These are phyloP conservation scores for Nomada flava DNA, from an alignment of 2,888 invertebrate genomes.

Conservation along the genomic window DNA sequence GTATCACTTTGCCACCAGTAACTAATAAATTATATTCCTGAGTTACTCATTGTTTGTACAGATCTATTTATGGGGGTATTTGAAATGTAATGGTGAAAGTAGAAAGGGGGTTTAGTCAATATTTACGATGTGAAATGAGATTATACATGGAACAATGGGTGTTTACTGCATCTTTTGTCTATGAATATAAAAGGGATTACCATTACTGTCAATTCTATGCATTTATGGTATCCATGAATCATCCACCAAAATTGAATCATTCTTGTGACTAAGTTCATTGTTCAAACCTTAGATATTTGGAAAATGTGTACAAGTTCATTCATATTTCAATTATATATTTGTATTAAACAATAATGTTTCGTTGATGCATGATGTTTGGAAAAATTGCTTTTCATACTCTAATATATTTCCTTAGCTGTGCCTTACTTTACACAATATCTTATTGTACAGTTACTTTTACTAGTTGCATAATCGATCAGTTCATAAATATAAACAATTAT, in stretches of 20 bases:
- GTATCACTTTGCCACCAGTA: too few species aligned
- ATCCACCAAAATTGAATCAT: conserved; percentile 20
- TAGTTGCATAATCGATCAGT: too few species aligned
- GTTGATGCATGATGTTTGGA: too few species aligned
- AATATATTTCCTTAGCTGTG: too few species aligned
- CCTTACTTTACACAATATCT: too few species aligned
- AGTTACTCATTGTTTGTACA: conserved; percentile 17
- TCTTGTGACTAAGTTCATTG: neutral
- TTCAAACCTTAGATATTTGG: neutral
- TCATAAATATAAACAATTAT: too few species aligned
- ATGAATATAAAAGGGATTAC: conserved; percentile 15
- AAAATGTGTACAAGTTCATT: conserved; percentile 3
- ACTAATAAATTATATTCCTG: conserved; percentile 2
- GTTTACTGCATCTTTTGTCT: conserved; percentile 29
- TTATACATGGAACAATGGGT: conserved; percentile 39
- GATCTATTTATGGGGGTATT: conserved; percentile 2
- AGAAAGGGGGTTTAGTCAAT: conserved; percentile 7
- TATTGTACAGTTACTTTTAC: too few species aligned
- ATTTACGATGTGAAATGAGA: conserved; percentile 34
- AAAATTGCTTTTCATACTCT: too few species aligned
- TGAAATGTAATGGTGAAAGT: conserved; percentile 8
- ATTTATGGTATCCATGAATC: conserved; percentile 36
- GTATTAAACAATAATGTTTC: neutral
- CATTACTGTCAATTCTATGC: conserved; percentile 5
- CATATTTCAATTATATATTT: neutral